Evolutionary conservation across 2,888 invertebrate genomes (phyloP).

Genomic region (Hyposoter didymator): DNA sequence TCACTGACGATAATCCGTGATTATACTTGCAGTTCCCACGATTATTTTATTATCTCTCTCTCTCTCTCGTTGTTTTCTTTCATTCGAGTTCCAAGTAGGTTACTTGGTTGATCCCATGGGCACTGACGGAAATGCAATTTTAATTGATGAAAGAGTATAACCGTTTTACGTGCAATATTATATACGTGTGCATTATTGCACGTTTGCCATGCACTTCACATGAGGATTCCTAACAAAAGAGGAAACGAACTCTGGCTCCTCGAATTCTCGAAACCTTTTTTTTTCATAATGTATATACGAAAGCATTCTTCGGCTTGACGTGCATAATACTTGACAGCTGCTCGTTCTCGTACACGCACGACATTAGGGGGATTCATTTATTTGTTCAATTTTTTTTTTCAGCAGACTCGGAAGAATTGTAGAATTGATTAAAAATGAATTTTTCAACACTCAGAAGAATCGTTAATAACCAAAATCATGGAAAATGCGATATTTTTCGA

Average conservation of each 20-base stretch:
- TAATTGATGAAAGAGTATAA: conserved; percentile 39
- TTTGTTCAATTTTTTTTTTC: not conserved
- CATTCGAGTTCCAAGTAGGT: conserved; percentile 45
- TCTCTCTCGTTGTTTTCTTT: conserved; percentile 26
- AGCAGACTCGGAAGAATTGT: not conserved
- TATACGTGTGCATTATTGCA: not conserved
- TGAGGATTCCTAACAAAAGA: conserved; percentile 38
- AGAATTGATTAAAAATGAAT: not conserved
- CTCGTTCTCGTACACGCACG: not conserved
- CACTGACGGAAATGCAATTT: conserved; percentile 40
- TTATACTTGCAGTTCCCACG: conserved; percentile 24
- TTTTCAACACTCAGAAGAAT: not conserved
- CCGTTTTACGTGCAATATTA: conserved; percentile 28
- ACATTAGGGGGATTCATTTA: conserved; percentile 7
- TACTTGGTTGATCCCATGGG: conserved; percentile 53
- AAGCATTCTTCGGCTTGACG: not conserved
- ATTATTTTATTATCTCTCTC: conserved; percentile 26
- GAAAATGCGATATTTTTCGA: not conserved
- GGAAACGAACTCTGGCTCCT: conserved; percentile 14
- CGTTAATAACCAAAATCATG: no score
- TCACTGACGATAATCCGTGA: conserved; percentile 15
- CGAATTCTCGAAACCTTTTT: conserved; percentile 33
- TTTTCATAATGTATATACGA: conserved; percentile 24
- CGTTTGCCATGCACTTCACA: conserved; percentile 10
- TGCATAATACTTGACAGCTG: conserved; percentile 31